Percentiles rank a stretch among this genome's conserved stretches.
Evolutionary conservation across 2,888 invertebrate species (phyloP).

Genomic region (Sipha maydis): DNA sequence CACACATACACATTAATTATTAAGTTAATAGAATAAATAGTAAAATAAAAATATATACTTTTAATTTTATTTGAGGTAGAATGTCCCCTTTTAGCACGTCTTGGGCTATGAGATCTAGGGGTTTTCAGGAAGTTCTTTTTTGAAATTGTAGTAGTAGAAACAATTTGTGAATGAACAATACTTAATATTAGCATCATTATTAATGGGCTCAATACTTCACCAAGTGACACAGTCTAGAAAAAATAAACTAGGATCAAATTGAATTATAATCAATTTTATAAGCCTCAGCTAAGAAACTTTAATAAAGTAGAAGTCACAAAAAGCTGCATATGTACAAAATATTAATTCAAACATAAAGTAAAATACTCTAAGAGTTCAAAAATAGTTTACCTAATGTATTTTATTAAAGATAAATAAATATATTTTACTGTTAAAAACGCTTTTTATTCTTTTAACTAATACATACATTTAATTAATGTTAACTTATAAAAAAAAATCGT

Average conservation of each 20-base stretch:
- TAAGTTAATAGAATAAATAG: not conserved
- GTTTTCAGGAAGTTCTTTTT: slow-evolving; percentile 59
- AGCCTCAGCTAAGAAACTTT: no score
- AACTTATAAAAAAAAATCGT: no score
- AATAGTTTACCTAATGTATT: no score
- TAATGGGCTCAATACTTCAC: slow-evolving; percentile 79
- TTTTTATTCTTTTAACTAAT: no score
- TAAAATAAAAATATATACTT: slow-evolving; percentile 41
- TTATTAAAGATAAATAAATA: no score
- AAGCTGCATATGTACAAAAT: no score
- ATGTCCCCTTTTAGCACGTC: slow-evolving; percentile 50
- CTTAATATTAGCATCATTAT: slow-evolving; percentile 80
- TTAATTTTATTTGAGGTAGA: slow-evolving; percentile 59
- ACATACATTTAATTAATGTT: no score
- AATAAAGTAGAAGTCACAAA: no score
- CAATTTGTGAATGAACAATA: slow-evolving; percentile 84
- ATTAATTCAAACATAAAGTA: no score
- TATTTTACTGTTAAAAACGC: no score
- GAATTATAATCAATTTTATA: not conserved
- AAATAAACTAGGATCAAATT: not conserved
- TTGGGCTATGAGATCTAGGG: slow-evolving; percentile 57
- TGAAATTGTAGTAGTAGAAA: slow-evolving; percentile 70
- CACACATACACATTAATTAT: not conserved
- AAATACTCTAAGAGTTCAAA: no score
- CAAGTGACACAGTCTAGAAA: slow-evolving; percentile 72